Percentiles rank a stretch among this genome's conserved stretches.
phyloP scores from a whole-genome alignment of 2,888 invertebrate genomes.

The Muscina levida region DNA sequence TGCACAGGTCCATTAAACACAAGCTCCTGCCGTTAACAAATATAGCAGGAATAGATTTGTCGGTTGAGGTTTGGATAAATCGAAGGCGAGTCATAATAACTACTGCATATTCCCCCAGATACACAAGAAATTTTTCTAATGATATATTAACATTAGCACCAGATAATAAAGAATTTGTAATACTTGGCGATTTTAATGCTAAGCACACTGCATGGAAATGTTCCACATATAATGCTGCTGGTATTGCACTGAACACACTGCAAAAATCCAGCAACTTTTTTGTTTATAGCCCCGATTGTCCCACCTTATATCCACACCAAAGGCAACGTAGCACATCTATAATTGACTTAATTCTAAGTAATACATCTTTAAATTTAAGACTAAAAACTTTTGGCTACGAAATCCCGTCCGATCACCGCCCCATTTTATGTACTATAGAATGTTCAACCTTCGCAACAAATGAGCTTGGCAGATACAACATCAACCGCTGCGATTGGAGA shows the following conservation, averaged over 20 bases:
- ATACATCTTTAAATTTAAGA: neutral
- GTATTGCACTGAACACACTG: neutral
- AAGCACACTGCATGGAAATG: constrained; percentile 29
- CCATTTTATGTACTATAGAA: constrained; percentile 21
- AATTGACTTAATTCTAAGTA: constrained; percentile 8
- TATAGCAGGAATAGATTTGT: constrained; percentile 31
- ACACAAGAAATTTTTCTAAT: neutral
- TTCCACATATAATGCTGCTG: constrained; percentile 5
- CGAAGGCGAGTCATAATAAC: neutral
- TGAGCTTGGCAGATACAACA: neutral
- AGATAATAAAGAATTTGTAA: constrained; percentile 5
- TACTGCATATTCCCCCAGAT: constrained; percentile 13
- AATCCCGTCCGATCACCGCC: constrained; percentile 24
- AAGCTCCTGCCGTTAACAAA: constrained; percentile 6
- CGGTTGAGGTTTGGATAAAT: constrained; percentile 25
- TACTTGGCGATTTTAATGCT: constrained; percentile 25
- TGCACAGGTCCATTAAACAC: neutral
- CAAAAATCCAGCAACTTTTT: neutral
- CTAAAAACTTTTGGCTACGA: constrained; percentile 9
- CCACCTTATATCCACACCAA: neutral
- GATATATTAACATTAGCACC: neutral
- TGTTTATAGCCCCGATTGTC: neutral
- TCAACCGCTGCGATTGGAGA: constrained; percentile 8
- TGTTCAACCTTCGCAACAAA: neutral
- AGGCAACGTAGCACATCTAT: neutral